These are phyloP conservation scores for Mythimna lalbum DNA, from an alignment of 2,888 invertebrate genomes.

Conservation along the genomic window DNA sequence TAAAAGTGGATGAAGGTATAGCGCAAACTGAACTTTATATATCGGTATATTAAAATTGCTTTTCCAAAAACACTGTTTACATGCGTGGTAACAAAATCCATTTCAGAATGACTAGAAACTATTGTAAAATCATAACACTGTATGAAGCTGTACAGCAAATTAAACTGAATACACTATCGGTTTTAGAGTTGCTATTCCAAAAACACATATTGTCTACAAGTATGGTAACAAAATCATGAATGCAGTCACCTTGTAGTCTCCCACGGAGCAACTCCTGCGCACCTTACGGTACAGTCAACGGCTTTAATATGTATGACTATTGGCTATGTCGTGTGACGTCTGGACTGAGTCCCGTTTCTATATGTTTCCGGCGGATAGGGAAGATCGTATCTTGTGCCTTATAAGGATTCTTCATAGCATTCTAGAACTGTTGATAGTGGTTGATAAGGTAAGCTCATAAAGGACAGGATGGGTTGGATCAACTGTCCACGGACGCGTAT, in stretches of 20 bases:
- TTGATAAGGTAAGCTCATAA: not conserved
- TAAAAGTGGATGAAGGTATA: not conserved
- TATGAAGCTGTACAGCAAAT: not conserved
- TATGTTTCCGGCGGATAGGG: constrained; percentile 41
- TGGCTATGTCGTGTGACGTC: not conserved
- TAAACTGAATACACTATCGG: not conserved
- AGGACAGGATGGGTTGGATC: no score
- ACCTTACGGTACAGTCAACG: constrained; percentile 54
- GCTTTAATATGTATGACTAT: constrained; percentile 51
- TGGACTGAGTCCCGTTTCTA: constrained; percentile 32
- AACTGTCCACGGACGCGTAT: no score
- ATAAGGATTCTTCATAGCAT: constrained; percentile 6
- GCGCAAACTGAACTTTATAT: not conserved
- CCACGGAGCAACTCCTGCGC: constrained; percentile 60
- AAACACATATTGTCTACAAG: not conserved
- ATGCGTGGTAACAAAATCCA: not conserved
- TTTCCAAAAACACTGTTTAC: not conserved
- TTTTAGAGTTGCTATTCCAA: not conserved
- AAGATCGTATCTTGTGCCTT: not conserved
- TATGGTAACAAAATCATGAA: not conserved
- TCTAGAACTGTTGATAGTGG: not conserved
- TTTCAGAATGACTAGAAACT: not conserved
- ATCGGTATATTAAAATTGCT: not conserved
- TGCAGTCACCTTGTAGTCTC: constrained; percentile 50
- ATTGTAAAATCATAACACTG: not conserved